Base-by-base conservation (phyloP, 2,113 vertebrate genomes). In the Haplotaxodon microlepis region DNA sequence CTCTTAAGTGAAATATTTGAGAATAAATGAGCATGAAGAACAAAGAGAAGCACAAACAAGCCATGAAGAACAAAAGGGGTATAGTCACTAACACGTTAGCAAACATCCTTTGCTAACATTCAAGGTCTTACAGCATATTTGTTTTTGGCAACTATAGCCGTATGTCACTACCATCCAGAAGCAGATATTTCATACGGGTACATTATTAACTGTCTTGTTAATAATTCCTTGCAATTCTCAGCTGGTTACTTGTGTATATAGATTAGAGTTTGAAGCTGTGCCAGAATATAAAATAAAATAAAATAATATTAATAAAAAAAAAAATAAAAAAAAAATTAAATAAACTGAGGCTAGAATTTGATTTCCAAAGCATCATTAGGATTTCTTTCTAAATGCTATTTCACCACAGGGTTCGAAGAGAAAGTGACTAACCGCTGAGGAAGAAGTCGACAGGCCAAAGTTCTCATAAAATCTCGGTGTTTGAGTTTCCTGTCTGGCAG, bases 401-500 rank as follows among this genome's bases (percentile, higher is more conserved):
- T 50, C 3, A 78, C 45, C 16, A 2, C 7, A 51, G 45, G 16
- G 16, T 78, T 50, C 1, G 3, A 78, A 66, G 6, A 31, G 17
- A 63, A 56, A 84, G 9, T 8, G 38, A 84, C 19, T 9, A 83
- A 83, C 73, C 27, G 27, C 61, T 24, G 36, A 7, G 10, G 78
- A 4, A 42, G 51, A 79, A 79, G 38, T 47, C 6, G 10, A 59
- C n/a, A 83, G 85, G 79, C 88, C 78, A 88, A 34, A 91, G 86
- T 87, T 87, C 81, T 59, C 76, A 53, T 36, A 81, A 84, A 86
- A 91, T 80, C n/a, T 47, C 47, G 5, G n/a, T 21, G 89, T 73
- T 90, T 71, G 85, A 93, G 73, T 86, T 90, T 88, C 54, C 14
- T 34, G 36, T 81, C 86, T 88, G 79, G 86, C 80, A 42, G 13